Conservation (phyloP, 2,797 vertebrate genomes). For the Glyptemys insculpta region DNA sequence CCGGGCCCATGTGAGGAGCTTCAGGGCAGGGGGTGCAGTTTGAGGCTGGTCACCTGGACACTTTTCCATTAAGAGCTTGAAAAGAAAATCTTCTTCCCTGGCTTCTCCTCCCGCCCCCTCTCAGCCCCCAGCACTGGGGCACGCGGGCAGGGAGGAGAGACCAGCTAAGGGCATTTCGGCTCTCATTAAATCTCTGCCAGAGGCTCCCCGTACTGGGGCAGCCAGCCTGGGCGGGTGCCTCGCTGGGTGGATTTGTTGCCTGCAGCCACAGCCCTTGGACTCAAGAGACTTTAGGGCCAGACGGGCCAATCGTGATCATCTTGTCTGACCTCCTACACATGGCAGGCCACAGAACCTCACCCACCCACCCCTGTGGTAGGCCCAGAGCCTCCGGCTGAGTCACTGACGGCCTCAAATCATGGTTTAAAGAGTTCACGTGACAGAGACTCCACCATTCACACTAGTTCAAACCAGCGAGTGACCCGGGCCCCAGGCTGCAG, state of each 20-base stretch:
- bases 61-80: neutral
- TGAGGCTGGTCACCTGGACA: neutral
- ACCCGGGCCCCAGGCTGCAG: too few species aligned
- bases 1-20: neutral
- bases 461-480: too few species aligned
- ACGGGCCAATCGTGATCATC: too few species aligned
- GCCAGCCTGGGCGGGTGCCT: neutral
- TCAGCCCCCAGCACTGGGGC: constrained; percentile 5
- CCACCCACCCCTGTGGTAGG: too few species aligned
- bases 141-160: constrained; percentile 54
- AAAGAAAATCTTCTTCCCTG: neutral
- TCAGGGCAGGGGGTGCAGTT: neutral
- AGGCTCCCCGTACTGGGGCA: constrained; percentile 57
- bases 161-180: constrained; percentile 34
- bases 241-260: too few species aligned
- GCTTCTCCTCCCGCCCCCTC: constrained; percentile 11
- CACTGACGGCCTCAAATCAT: too few species aligned
- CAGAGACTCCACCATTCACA: too few species aligned
- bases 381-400: too few species aligned
- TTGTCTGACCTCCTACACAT: too few species aligned
- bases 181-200: constrained; percentile 28
- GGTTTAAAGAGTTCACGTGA: too few species aligned
- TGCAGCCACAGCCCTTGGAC: neutral
- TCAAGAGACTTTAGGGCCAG: too few species aligned
- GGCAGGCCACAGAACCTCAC: too few species aligned